Base-by-base conservation (phyloP, 1,140 invertebrate genomes). In the Drosophila arizonae region DNA sequence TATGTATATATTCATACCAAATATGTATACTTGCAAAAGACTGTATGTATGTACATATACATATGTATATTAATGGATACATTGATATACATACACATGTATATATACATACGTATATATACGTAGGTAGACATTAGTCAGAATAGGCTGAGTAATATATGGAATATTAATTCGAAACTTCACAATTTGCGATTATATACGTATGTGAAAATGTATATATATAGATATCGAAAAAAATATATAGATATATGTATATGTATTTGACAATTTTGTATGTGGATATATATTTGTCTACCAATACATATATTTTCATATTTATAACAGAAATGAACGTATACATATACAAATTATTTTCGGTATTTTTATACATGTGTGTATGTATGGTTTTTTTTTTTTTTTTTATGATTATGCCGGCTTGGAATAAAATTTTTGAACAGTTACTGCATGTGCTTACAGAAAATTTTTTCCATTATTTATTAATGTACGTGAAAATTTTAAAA, bases 11-110 rank as follows among this genome's bases (percentile, higher is more conserved):
- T 77, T 48, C 64, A 72, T 65, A 65, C n/a, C 26, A 52, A 52
- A 30, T 55, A 13, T 55, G 15, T 36, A 55, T 36, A 36, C 52
- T 36, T 62, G 54, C 56, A 64, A 60, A 56, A 11, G 63, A 48
- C 54, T 65, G 52, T 77, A 61, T 65, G 64, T 54, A 72, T 43
- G 51, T 72, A 78, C 52, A 72, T 48, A 57, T 52, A 72, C 41
- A 57, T 77, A 41, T 46, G 48, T 69, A 66, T 54, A 79, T 79
- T 61, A 78, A 78, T 79, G 64, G 79, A 75, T 79, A 62, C 67
- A 65, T 80, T 66, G 62, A 77, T 77, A 77, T 73, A 57, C 60
- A 72, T 77, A 77, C 81, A 63, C 55, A 58, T 69, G 36, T 17
- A 43, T 26, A 46, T 51, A 28, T 50, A 76, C 63, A 81, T 50